Evolutionary conservation across 2,888 invertebrate species (phyloP).

Genomic region (Poecilobothrus nobilitatus): DNA sequence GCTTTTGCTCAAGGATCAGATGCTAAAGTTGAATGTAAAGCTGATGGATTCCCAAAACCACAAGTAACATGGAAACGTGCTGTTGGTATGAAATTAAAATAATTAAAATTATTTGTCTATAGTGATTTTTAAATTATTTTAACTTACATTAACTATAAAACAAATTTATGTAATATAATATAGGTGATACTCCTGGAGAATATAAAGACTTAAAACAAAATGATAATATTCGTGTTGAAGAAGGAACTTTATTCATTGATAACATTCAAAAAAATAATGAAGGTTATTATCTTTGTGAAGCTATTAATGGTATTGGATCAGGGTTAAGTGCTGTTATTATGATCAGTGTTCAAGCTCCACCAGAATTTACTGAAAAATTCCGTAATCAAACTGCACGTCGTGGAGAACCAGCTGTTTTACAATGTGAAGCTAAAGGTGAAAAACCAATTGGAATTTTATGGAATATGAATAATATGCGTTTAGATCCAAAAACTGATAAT

Average conservation of each 20-base stretch:
- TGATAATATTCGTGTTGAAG: constrained; percentile 86
- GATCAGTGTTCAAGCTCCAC: constrained; percentile 91
- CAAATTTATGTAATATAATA: constrained; percentile 22
- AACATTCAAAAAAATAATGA: constrained; percentile 90
- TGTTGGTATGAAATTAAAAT: constrained; percentile 57
- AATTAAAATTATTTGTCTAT: neutral
- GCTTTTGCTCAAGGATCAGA: constrained; percentile 91
- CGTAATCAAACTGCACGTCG: constrained; percentile 85
- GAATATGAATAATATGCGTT: constrained; percentile 89
- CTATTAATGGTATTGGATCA: constrained; percentile 91
- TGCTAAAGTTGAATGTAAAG: constrained; percentile 90
- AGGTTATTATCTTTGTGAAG: constrained; percentile 92
- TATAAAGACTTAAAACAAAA: constrained; percentile 87
- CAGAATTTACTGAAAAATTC: constrained; percentile 86
- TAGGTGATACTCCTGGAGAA: constrained; percentile 84
- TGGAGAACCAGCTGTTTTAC: constrained; percentile 81
- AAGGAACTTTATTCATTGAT: constrained; percentile 82
- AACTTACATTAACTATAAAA: neutral
- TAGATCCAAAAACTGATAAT: constrained; percentile 82
- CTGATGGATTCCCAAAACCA: constrained; percentile 91
- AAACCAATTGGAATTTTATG: constrained; percentile 90
- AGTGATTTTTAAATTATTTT: constrained; percentile 15
- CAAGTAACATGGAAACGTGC: constrained; percentile 93
- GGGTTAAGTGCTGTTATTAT: constrained; percentile 89
- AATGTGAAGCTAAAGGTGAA: constrained; percentile 89